Evolutionary conservation across 2,888 invertebrate species (phyloP), one percentile per base, ranked within the genome.

Genomic region (Lasioglossum morio): DNA sequence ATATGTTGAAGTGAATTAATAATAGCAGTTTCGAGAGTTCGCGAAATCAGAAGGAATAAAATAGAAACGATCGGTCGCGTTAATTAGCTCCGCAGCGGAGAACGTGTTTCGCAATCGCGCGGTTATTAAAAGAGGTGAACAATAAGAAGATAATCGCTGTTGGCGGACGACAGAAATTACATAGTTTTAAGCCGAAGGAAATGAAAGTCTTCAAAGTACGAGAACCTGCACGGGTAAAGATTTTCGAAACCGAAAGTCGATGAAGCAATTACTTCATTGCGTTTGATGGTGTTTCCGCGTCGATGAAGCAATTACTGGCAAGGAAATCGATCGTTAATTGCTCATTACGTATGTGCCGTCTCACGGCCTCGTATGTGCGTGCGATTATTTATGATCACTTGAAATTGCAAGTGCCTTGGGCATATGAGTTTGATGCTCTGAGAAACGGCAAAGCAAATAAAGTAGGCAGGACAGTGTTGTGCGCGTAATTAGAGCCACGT

Each of bases 321-420:
- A 77, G 83, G 77, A 87, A 86, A 86, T 88, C 86, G 85, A 85
- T 85, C 81, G 90, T 87, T 88, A 86, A 90, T 90, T 90, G 90
- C 85, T 88, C 86, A 85, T 87, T 88, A 89, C 83, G 77, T 80
- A 79, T 84, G 81, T 86, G 72, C 72, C 72, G 63, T 63, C 69
- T n/a, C 34, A 8, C 34, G 69, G 72, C 43, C 48, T 66, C 69
- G 63, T 57, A 82, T 77, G 76, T 84, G 85, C 82, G 77, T 80
- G 86, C 79, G 76, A 86, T 90, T 90, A 90, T 88, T 88, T 88
- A 86, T 77, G 84, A 77, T 86, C 84, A 46, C 48, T 57, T 53
- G 69, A 57, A 77, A 86, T 63, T 66, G 73, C 85, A 60, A 85
- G 37, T 48, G 82, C 85, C 76, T 70, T 77, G 77, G 84, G 79